Percentiles rank a stretch among this genome's conserved stretches.
Evolutionary conservation across 2,888 invertebrate genomes (phyloP).

Genomic region (Campoplex capitator): DNA sequence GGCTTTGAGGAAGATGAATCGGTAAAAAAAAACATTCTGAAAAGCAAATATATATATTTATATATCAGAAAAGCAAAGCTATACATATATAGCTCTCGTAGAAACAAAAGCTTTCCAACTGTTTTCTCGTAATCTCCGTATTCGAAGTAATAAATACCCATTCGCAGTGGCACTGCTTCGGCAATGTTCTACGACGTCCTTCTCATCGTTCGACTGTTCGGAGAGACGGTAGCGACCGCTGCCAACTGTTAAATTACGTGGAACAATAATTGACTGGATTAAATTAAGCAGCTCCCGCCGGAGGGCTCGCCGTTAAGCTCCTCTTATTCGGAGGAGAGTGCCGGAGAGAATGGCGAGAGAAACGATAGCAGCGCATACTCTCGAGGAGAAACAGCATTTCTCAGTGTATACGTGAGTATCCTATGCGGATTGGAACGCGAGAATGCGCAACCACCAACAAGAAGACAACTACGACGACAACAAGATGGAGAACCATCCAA

Average conservation of each 20-base stretch:
- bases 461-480: constrained; percentile 40
- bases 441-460: constrained; percentile 26
- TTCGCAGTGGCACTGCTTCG: constrained; percentile 4
- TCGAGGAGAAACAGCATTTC: constrained; percentile 6
- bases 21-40: not conserved
- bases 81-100: constrained; percentile 18
- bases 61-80: no score
- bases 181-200: constrained; percentile 29
- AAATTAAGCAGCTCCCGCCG: constrained; percentile 67
- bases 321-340: constrained; percentile 42
- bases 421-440: constrained; percentile 48
- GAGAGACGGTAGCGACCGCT: constrained; percentile 56
- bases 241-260: constrained; percentile 71
- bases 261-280: constrained; percentile 73
- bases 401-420: constrained; percentile 12
- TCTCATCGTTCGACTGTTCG: constrained; percentile 38
- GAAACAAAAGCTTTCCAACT: constrained; percentile 10
- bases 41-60: no score
- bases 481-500: constrained; percentile 66
- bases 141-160: constrained; percentile 19
- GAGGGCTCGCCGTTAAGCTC: constrained; percentile 53
- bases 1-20: not conserved
- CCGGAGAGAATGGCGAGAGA: constrained; percentile 18
- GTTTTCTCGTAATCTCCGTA: constrained; percentile 47
- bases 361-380: constrained; percentile 13